A percentile compares a stretch with the other conserved stretches of the same genome.
Evolutionary conservation across 2,113 vertebrate genomes (phyloP).

Genomic region (Amazona vittata): DNA sequence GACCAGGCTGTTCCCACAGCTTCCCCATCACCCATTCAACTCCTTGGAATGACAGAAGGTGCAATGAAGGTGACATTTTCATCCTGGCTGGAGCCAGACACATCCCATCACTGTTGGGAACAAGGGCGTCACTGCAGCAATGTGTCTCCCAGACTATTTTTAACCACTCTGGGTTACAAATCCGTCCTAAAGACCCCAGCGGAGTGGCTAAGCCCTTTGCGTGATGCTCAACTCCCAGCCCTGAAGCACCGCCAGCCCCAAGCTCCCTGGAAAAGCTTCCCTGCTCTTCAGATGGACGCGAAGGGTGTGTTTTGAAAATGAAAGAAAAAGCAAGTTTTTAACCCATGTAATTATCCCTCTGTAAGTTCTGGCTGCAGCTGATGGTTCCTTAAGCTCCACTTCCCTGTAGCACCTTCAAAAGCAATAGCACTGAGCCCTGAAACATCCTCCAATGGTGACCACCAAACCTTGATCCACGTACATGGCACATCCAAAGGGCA

Average conservation of each 20-base stretch:
- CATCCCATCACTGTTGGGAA: accelerated
- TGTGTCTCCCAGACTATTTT: accelerated
- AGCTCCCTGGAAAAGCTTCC: not conserved
- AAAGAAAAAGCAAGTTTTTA: not conserved
- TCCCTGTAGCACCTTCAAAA: not conserved
- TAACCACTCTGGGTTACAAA: not conserved
- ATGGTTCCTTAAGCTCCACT: not conserved
- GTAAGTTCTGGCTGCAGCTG: not conserved
- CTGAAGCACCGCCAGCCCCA: not conserved
- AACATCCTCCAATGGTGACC: accelerated
- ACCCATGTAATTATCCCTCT: not conserved
- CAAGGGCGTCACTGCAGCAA: accelerated
- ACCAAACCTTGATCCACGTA: not conserved
- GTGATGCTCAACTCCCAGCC: not conserved
- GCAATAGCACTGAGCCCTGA: accelerated
- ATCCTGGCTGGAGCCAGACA: accelerated
- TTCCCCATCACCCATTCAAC: not conserved
- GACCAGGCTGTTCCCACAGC: not conserved
- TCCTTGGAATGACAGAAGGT: not conserved
- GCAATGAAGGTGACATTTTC: accelerated
- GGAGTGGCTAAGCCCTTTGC: not conserved
- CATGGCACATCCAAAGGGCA: accelerated
- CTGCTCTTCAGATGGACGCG: accelerated
- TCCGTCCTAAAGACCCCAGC: not conserved
- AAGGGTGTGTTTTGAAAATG: not conserved